These are phyloP conservation scores for Agonum fuliginosum DNA, from an alignment of 2,888 invertebrate species.

Conservation along the genomic window DNA sequence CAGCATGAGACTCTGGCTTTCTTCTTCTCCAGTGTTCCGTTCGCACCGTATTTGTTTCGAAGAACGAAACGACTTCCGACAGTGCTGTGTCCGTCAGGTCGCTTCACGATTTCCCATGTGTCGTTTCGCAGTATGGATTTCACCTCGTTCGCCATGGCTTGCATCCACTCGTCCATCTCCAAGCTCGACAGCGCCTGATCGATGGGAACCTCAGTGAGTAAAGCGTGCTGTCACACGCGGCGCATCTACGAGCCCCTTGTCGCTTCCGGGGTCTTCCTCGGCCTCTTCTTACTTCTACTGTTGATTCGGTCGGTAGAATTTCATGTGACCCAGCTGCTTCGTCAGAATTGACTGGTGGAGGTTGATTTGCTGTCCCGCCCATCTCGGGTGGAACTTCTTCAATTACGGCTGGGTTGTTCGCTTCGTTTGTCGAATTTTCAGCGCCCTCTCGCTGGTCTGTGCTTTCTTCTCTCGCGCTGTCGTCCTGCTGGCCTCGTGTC, in stretches of 20 bases:
- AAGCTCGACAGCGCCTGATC: neutral
- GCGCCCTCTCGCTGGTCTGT: neutral
- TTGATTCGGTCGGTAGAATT: too few relatives aligned
- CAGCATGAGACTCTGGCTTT: slow-evolving; percentile 27
- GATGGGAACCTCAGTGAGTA: slow-evolving; percentile 8
- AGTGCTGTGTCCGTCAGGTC: slow-evolving; percentile 4
- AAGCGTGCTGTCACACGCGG: too few relatives aligned
- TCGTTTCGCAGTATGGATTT: slow-evolving; percentile 40
- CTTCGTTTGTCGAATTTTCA: too few relatives aligned
- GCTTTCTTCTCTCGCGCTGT: too few relatives aligned
- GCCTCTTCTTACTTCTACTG: too few relatives aligned
- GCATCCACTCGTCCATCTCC: slow-evolving; percentile 19
- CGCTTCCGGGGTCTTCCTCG: neutral
- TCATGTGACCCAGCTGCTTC: too few relatives aligned
- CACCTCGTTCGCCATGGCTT: slow-evolving; percentile 5
- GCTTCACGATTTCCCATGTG: slow-evolving; percentile 52
- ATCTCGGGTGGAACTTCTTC: too few relatives aligned
- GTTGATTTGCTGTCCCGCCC: too few relatives aligned
- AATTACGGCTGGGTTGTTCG: too few relatives aligned
- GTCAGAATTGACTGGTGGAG: too few relatives aligned
- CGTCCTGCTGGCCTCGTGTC: too few relatives aligned
- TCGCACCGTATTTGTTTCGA: slow-evolving; percentile 34
- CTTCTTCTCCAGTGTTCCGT: neutral
- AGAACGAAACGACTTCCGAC: slow-evolving; percentile 49
- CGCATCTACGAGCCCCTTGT: too few relatives aligned